These are phyloP conservation scores for Aporophyla lueneburgensis DNA, from an alignment of 2,888 invertebrate genomes.

Conservation along the genomic window DNA sequence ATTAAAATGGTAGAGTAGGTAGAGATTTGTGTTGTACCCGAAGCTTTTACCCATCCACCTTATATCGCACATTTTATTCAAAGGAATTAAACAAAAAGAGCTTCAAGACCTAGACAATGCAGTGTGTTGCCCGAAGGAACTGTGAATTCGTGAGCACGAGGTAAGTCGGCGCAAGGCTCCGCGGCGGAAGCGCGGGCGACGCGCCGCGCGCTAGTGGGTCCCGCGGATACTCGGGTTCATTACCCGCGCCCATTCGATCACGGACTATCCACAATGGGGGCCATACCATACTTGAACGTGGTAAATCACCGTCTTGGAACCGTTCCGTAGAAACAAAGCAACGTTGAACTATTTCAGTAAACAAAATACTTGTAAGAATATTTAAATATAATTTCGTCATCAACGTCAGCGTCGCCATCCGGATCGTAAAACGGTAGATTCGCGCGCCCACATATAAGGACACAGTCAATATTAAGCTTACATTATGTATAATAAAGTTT, in stretches of 20 bases:
- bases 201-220: conserved; percentile 72
- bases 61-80: conserved; percentile 23
- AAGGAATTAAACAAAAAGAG: conserved; percentile 48
- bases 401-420: conserved; percentile 19
- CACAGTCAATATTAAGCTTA: conserved; percentile 43
- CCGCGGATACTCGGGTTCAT: conserved; percentile 85
- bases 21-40: conserved; percentile 1
- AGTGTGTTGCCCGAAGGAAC: conserved; percentile 64
- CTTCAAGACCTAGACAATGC: conserved; percentile 45
- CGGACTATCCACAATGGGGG: conserved; percentile 80
- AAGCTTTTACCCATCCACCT: background rate
- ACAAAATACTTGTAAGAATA: conserved; percentile 32
- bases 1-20: background rate
- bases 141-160: conserved; percentile 79
- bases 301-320: conserved; percentile 72
- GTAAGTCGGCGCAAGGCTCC: conserved; percentile 58
- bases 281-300: conserved; percentile 76
- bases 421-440: conserved; percentile 53
- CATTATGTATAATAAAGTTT: conserved; percentile 38
- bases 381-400: conserved; percentile 21
- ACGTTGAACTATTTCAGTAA: conserved; percentile 45
- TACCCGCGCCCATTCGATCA: conserved; percentile 84
- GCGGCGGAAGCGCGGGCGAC: conserved; percentile 61
- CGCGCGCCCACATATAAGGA: conserved; percentile 46
- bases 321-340: conserved; percentile 53